Conservation (phyloP, 2,113 vertebrate genomes). For the Nesoenas mayeri region DNA sequence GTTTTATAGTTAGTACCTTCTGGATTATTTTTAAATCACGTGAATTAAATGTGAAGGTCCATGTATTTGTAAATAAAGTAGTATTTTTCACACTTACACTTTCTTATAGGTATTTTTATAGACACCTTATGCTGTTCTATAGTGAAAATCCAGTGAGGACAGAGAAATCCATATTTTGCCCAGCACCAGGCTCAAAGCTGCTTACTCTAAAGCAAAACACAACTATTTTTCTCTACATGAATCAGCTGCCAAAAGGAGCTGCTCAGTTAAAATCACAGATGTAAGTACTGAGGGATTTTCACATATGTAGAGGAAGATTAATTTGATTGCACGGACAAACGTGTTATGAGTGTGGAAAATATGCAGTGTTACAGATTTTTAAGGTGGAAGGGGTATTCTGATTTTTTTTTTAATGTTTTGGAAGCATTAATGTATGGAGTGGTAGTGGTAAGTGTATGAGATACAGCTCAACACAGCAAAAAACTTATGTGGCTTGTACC, state of each 20-base stretch:
- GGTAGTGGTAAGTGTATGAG: not conserved
- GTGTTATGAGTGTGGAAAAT: not conserved
- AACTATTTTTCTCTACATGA: conserved; percentile 88
- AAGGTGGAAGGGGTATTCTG: not conserved
- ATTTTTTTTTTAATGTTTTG: not conserved
- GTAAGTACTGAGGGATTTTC: conserved; percentile 74
- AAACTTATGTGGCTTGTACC: fast-evolving
- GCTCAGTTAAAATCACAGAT: conserved; percentile 81
- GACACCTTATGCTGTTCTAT: conserved; percentile 90
- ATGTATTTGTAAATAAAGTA: not conserved
- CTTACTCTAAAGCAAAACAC: conserved; percentile 85
- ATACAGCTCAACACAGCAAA: fast-evolving
- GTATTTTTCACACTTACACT: not conserved
- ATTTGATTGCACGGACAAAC: not conserved
- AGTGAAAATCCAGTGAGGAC: conserved; percentile 79
- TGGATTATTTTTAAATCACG: not conserved
- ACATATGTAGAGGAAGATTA: not conserved
- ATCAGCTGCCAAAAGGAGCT: conserved; percentile 91
- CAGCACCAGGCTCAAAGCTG: conserved; percentile 75
- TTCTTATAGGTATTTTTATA: conserved; percentile 83
- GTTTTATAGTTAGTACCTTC: not conserved
- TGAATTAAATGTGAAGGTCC: not conserved
- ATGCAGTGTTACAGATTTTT: fast-evolving
- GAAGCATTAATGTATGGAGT: not conserved
- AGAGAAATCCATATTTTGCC: conserved; percentile 87